A percentile compares a stretch with the other conserved stretches of the same genome.
Evolutionary conservation across 2,888 invertebrate genomes (phyloP).

Genomic region (Hemistola chrysoprasaria): DNA sequence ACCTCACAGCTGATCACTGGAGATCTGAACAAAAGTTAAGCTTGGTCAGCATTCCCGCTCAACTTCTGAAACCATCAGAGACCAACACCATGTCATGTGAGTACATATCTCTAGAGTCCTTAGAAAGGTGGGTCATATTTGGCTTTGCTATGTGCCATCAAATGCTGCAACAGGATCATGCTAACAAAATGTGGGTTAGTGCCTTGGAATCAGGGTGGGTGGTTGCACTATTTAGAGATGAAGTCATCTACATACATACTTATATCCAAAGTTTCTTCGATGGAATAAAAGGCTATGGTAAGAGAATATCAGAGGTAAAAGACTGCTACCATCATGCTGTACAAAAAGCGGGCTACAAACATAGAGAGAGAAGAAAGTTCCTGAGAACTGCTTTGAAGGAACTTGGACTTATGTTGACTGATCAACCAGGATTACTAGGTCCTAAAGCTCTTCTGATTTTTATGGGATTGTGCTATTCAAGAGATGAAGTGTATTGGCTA

Average conservation of each 20-base stretch:
- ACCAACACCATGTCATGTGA: conserved; percentile 99
- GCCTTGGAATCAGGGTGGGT: conserved; percentile 97
- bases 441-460: conserved; percentile 98
- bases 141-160: conserved; percentile 96
- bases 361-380: conserved; percentile 97
- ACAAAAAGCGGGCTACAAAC: conserved; percentile 94
- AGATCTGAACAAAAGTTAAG: conserved; percentile 95
- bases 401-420: conserved; percentile 95
- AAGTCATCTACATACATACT: conserved; percentile 97
- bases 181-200: conserved; percentile 94
- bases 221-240: conserved; percentile 96
- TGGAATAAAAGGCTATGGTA: conserved; percentile 95
- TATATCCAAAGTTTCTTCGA: conserved; percentile 97
- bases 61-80: conserved; percentile 95
- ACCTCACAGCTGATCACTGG: conserved; percentile 97
- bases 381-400: conserved; percentile 97
- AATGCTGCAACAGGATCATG: conserved; percentile 91
- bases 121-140: conserved; percentile 99
- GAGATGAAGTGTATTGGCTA: conserved; percentile 99
- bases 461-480: conserved; percentile 96
- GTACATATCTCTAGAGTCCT: conserved; percentile 95
- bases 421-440: conserved; percentile 98
- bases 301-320: conserved; percentile 96
- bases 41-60: conserved; percentile 96
- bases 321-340: conserved; percentile 96